Percentiles rank a stretch among this genome's conserved stretches.
phyloP scores from a whole-genome alignment of 2,888 invertebrate species.

The Chirona hameri region DNA sequence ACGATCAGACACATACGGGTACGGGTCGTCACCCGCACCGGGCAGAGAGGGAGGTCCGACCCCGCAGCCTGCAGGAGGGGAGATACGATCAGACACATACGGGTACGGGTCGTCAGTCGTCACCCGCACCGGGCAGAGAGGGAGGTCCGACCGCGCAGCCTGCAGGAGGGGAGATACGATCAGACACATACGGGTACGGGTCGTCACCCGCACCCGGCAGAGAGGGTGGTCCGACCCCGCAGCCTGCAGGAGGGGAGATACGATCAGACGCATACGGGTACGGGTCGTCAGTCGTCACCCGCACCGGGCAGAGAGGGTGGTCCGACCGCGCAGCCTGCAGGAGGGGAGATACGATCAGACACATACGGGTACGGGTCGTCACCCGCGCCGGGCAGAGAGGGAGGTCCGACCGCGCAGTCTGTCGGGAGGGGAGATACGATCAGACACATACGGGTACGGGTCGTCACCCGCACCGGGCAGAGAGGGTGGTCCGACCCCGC shows the following conservation, averaged over 20 bases:
- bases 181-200: slow-evolving; percentile 75
- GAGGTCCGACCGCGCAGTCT: slow-evolving; percentile 3
- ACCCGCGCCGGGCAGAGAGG: slow-evolving; percentile 50
- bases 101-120: slow-evolving; percentile 79
- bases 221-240: slow-evolving; percentile 37
- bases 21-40: slow-evolving; percentile 65
- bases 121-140: slow-evolving; percentile 51
- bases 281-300: slow-evolving; percentile 69
- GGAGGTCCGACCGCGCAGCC: slow-evolving; percentile 27
- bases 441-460: slow-evolving; percentile 75
- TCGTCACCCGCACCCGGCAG: slow-evolving; percentile 61
- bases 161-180: background rate
- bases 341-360: too few relatives aligned
- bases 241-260: background rate
- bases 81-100: too few relatives aligned
- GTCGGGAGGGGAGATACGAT: background rate
- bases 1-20: too few relatives aligned
- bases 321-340: background rate
- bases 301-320: slow-evolving; percentile 48
- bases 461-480: slow-evolving; percentile 61
- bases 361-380: slow-evolving; percentile 81
- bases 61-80: background rate
- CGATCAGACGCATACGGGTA: too few relatives aligned
- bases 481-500: slow-evolving; percentile 37
- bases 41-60: slow-evolving; percentile 42